These are phyloP conservation scores for Drosophila kanapiae DNA, from an alignment of 1,140 invertebrate species.

Conservation along the genomic window DNA sequence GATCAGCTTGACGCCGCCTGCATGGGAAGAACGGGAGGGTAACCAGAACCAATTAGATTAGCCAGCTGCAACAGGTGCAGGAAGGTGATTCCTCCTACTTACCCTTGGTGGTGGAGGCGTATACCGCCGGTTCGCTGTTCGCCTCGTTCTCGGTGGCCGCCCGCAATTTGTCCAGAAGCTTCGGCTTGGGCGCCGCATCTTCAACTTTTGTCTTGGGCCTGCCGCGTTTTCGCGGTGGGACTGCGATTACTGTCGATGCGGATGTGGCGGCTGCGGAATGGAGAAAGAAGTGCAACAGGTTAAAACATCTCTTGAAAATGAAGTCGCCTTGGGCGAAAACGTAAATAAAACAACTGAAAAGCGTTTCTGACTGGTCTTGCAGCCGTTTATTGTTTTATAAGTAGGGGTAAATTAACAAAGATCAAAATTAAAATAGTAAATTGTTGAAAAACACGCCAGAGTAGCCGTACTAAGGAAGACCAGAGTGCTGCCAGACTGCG, in stretches of 20 bases:
- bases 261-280: slow-evolving; percentile 31
- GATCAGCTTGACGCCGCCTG: slow-evolving; percentile 78
- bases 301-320: slow-evolving; percentile 31
- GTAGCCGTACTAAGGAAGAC: background rate
- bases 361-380: slow-evolving; percentile 25
- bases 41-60: slow-evolving; percentile 4
- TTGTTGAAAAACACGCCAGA: slow-evolving; percentile 46
- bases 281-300: slow-evolving; percentile 55
- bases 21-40: background rate
- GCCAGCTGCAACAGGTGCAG: background rate
- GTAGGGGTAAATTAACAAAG: slow-evolving; percentile 19
- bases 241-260: slow-evolving; percentile 37
- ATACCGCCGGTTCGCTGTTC: slow-evolving; percentile 70
- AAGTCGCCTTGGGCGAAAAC: slow-evolving; percentile 24
- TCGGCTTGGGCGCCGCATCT: slow-evolving; percentile 55
- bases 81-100: slow-evolving; percentile 13
- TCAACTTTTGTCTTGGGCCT: slow-evolving; percentile 60
- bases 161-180: slow-evolving; percentile 63
- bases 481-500: slow-evolving; percentile 1
- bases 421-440: slow-evolving; percentile 30
- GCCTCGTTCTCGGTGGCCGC: slow-evolving; percentile 56
- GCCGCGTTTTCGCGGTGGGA: slow-evolving; percentile 73
- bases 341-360: slow-evolving; percentile 59
- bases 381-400: slow-evolving; percentile 49
- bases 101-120: slow-evolving; percentile 81